Evolutionary conservation across 2,888 invertebrate genomes (phyloP).

Genomic region (Cynaeus angustus): DNA sequence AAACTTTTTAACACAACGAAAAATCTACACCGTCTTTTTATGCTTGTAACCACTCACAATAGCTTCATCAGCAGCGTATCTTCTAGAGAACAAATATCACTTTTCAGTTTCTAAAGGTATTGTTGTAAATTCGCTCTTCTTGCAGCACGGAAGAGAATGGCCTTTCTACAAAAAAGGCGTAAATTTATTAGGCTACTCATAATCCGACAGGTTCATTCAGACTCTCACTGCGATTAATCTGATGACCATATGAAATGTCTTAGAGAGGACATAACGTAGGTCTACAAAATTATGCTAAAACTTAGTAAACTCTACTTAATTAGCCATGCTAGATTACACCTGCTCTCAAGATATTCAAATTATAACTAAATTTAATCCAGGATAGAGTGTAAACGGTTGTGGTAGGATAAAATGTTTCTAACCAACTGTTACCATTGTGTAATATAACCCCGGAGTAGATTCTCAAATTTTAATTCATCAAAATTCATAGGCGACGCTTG

Average conservation of each 20-base stretch:
- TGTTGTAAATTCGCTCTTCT: conserved; percentile 14
- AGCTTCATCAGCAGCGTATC: conserved; percentile 24
- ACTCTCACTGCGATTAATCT: background rate
- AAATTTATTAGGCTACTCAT: background rate
- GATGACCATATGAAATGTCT: background rate
- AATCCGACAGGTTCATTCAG: background rate
- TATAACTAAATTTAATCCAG: conserved; percentile 15
- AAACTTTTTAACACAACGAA: background rate
- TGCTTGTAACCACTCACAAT: conserved; percentile 19
- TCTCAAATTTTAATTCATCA: conserved; percentile 17
- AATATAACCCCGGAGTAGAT: conserved; percentile 13
- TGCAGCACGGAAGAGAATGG: conserved; percentile 2
- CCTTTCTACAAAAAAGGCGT: background rate
- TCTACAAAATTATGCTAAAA: conserved; percentile 8
- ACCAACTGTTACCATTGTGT: conserved; percentile 18
- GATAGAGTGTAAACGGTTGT: conserved; percentile 16
- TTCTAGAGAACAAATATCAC: conserved; percentile 23
- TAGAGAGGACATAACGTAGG: background rate
- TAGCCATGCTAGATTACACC: conserved; percentile 11
- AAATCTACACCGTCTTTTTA: conserved; percentile 4
- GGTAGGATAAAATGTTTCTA: conserved; percentile 11
- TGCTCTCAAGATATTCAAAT: conserved; percentile 18
- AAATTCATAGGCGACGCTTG: conserved; percentile 16
- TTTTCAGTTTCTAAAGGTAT: conserved; percentile 28
- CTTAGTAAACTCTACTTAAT: conserved; percentile 7